Evolutionary conservation across 1,140 invertebrate genomes (phyloP).

Genomic region (Drosophila paulistorum): DNA sequence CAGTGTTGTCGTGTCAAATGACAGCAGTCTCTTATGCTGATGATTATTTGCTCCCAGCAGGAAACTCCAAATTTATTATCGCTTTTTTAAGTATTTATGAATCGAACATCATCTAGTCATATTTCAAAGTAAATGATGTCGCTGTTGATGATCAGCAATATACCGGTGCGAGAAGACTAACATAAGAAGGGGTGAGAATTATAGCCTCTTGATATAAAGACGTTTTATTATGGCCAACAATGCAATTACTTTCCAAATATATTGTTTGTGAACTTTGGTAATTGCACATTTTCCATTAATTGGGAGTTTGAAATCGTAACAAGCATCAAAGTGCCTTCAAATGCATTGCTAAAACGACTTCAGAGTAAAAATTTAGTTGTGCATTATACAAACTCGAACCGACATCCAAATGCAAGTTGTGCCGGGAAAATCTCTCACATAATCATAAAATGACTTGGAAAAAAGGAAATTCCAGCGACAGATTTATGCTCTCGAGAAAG

Average conservation of each 20-base stretch:
- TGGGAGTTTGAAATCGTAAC: conserved; percentile 57
- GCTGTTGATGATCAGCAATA: conserved; percentile 3
- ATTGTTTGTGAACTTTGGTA: not conserved
- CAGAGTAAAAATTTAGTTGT: conserved; percentile 56
- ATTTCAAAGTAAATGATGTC: conserved; percentile 72
- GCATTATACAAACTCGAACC: conserved; percentile 61
- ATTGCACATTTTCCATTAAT: conserved; percentile 48
- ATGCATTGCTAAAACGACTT: conserved; percentile 59
- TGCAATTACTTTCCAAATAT: not conserved
- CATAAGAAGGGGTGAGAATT: conserved; percentile 13
- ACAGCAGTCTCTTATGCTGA: conserved; percentile 25
- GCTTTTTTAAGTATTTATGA: conserved; percentile 76
- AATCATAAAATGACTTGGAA: conserved; percentile 81
- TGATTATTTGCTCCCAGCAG: conserved; percentile 67
- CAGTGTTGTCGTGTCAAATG: conserved; percentile 40
- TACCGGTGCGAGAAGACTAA: not conserved
- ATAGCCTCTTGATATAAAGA: conserved; percentile 4
- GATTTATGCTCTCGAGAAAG: conserved; percentile 78
- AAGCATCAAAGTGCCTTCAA: conserved; percentile 71
- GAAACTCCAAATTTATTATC: conserved; percentile 77
- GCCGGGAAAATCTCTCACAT: conserved; percentile 78
- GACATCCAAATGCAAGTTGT: conserved; percentile 53
- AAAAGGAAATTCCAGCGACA: conserved; percentile 73
- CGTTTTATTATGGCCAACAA: not conserved
- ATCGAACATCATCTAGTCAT: conserved; percentile 68